These are phyloP conservation scores for Pelmatolapia mariae DNA, from an alignment of 2,113 vertebrate species.

Conservation along the genomic window DNA sequence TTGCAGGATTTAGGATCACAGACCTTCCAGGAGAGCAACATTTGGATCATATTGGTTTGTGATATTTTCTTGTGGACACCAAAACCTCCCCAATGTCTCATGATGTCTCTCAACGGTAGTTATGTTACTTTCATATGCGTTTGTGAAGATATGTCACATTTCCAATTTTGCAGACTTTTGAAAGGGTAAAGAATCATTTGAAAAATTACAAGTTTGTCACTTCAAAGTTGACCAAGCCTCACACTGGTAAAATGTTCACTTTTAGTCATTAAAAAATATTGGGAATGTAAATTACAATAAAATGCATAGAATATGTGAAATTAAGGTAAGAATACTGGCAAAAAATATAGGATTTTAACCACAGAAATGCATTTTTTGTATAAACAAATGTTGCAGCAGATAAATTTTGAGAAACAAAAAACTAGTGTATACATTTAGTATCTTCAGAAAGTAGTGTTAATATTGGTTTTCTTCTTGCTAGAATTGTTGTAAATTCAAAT, in stretches of 20 bases:
- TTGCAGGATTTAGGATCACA: background rate
- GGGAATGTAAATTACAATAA: background rate
- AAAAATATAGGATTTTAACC: background rate
- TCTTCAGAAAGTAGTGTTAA: background rate
- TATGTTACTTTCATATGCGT: background rate
- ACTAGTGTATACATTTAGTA: background rate
- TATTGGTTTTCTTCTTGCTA: background rate
- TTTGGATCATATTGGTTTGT: background rate
- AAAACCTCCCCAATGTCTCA: background rate
- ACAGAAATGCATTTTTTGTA: background rate
- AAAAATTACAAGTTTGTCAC: background rate
- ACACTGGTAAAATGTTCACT: background rate
- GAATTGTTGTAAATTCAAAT: background rate
- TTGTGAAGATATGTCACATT: background rate
- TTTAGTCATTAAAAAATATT: background rate
- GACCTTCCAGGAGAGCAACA: background rate
- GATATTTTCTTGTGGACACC: background rate
- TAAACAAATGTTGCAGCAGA: background rate
- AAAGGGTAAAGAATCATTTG: background rate
- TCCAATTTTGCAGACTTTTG: background rate
- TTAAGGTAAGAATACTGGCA: background rate
- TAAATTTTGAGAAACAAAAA: background rate
- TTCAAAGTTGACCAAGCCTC: background rate
- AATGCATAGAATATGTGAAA: background rate
- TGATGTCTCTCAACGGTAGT: background rate